Percentiles rank a stretch among this genome's conserved stretches.
Evolutionary conservation across 2,797 vertebrate genomes (phyloP).

Genomic region (Pitangus sulphuratus): DNA sequence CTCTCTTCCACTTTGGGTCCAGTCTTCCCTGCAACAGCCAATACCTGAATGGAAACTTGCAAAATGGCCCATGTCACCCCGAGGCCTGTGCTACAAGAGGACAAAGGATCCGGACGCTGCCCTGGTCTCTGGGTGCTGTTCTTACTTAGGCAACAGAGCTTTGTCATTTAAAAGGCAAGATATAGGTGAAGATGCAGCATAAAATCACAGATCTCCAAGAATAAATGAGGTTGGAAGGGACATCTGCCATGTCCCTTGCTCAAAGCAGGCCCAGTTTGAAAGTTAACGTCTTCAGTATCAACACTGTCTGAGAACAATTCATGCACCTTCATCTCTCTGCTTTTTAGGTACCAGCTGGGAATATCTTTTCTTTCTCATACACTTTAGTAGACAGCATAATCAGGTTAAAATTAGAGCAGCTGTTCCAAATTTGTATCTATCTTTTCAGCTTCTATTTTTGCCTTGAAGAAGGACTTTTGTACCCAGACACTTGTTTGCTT

Average conservation of each 20-base stretch:
- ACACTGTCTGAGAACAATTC: background rate
- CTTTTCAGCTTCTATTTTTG: conserved; percentile 52
- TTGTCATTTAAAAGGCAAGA: background rate
- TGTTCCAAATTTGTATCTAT: background rate
- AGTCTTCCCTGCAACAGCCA: fast-evolving
- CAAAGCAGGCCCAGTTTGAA: background rate
- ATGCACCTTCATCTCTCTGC: background rate
- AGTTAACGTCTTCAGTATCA: background rate
- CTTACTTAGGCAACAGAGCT: background rate
- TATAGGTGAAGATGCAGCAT: background rate
- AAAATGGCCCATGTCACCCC: background rate
- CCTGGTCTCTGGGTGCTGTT: background rate
- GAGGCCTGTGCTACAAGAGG: background rate
- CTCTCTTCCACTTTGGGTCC: background rate
- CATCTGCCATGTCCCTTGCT: background rate
- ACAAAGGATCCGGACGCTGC: background rate
- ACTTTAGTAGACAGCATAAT: background rate
- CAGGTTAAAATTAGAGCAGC: conserved; percentile 23
- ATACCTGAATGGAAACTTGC: background rate
- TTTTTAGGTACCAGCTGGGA: background rate
- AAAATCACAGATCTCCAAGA: background rate
- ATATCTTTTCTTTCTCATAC: background rate
- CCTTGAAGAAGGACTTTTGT: conserved; percentile 11
- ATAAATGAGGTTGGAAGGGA: background rate
- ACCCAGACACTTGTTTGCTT: conserved; percentile 18